Evolutionary conservation across 2,797 vertebrate species (phyloP), one percentile per base, ranked within the genome.

Genomic region (Sebastiscus tertius): DNA sequence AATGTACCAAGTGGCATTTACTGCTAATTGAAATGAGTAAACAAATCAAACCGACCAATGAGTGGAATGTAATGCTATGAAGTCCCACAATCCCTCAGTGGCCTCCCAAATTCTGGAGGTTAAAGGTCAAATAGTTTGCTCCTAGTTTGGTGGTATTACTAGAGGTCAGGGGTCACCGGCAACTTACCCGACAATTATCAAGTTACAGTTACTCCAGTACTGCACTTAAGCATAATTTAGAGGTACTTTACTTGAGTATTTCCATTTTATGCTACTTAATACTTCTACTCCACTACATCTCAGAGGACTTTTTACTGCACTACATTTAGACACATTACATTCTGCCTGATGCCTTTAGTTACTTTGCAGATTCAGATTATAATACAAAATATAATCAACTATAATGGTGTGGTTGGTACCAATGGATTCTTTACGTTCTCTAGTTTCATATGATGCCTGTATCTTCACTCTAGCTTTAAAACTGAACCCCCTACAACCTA

Each of bases 101-200:
- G 81, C 82, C 80, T 81, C 85, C 77, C 61, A 88, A 87, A 92
- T 89, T 89, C 89, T 80, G 20, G 59, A 83, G 87, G 91, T 90
- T 86, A 89, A 68, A 88, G 90, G 93, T 94, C 87, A 92, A 89
- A 94, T 91, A 85, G 80, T 89, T 93, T 79, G 72, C 49, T 80
- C 64, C 54, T 71, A 65, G 86, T 92, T 84, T 89, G 87, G 81
- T 86, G 55, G 77, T 55, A 60, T 66, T 58, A 39, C 29, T 10
- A 49, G 62, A 81, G 81, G 89, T 91, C 89, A 86, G 66, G 33
- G 88, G 83, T 88, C 87, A 52, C 9, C 10, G 1, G 33, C 29
- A 70, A 52, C 54, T 22, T 29, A 12, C 24, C 16, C 46, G 54
- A 54, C 20, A 73, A 54, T 60, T 22, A 67, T 10, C n/a, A 16